Percentiles rank a stretch among this genome's conserved stretches.
Conservation (phyloP, 2,113 vertebrate species). For the Pitta sordida region DNA sequence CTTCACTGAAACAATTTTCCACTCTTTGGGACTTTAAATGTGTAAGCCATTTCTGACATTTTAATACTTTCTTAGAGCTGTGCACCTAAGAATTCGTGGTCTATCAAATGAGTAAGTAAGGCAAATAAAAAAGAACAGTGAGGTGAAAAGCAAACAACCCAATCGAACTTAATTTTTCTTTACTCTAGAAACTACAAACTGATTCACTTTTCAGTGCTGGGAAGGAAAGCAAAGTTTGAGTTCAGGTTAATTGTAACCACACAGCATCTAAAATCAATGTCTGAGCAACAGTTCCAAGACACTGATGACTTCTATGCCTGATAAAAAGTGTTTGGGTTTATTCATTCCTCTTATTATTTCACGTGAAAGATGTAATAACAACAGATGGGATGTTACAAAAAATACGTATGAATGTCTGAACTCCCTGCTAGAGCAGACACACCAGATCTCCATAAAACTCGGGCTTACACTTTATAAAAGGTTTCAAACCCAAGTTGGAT, state of each 20-base stretch:
- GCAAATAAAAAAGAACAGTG: neutral
- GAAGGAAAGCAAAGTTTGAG: neutral
- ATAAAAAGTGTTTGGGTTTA: neutral
- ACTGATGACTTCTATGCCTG: neutral
- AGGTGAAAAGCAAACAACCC: neutral
- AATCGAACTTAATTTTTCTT: neutral
- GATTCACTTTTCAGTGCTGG: neutral
- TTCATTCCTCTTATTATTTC: neutral
- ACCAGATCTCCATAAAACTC: neutral
- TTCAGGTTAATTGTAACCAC: neutral
- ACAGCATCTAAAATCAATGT: neutral
- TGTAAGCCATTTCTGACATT: neutral
- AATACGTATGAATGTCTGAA: neutral
- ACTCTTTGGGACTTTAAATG: neutral
- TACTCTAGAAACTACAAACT: neutral
- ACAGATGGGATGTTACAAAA: neutral
- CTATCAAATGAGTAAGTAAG: neutral
- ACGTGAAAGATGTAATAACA: neutral
- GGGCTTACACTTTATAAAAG: neutral
- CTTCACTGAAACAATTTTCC: neutral
- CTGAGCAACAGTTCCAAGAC: neutral
- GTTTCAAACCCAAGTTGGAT: constrained; percentile 24
- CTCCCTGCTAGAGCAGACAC: neutral
- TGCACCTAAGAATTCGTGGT: neutral
- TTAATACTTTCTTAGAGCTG: neutral